Evolutionary conservation across 2,888 invertebrate species (phyloP).

Genomic region (Phyllotreta striolata): DNA sequence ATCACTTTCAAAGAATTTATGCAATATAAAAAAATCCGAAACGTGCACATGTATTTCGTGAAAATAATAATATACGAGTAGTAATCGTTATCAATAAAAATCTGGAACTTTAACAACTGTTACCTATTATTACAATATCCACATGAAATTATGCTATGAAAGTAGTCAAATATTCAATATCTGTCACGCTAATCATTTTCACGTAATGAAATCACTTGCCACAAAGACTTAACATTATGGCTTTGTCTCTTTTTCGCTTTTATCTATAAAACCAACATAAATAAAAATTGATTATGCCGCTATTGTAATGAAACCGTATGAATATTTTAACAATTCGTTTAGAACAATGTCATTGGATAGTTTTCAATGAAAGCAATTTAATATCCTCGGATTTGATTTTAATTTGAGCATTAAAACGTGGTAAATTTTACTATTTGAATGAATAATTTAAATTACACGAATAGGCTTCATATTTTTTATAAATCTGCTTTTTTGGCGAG

Average conservation of each 20-base stretch:
- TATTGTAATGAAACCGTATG: slow-evolving; percentile 42
- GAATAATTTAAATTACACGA: too few species aligned
- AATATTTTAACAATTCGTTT: slow-evolving; percentile 37
- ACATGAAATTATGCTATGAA: slow-evolving; percentile 50
- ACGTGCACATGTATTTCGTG: slow-evolving; percentile 33
- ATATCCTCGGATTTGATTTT: slow-evolving; percentile 33
- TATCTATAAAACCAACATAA: slow-evolving; percentile 19
- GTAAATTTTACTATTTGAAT: slow-evolving; percentile 29
- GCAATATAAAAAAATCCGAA: slow-evolving; percentile 17
- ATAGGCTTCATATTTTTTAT: too few species aligned
- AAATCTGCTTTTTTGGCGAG: too few species aligned
- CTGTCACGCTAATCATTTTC: slow-evolving; percentile 51
- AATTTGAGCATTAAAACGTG: slow-evolving; percentile 35
- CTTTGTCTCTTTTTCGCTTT: slow-evolving; percentile 29
- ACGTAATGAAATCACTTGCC: slow-evolving; percentile 45
- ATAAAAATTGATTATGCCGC: slow-evolving; percentile 26
- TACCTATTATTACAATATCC: slow-evolving; percentile 46
- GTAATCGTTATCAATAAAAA: slow-evolving; percentile 41
- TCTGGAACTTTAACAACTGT: slow-evolving; percentile 48
- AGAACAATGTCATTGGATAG: slow-evolving; percentile 33
- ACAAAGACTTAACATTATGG: slow-evolving; percentile 34
- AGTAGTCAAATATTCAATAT: slow-evolving; percentile 51
- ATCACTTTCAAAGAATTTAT: too few species aligned
- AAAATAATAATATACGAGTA: slow-evolving; percentile 39
- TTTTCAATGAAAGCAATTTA: slow-evolving; percentile 35